Evolutionary conservation across 2,888 invertebrate species (phyloP).

Genomic region (Troglohyphantes excavatus): DNA sequence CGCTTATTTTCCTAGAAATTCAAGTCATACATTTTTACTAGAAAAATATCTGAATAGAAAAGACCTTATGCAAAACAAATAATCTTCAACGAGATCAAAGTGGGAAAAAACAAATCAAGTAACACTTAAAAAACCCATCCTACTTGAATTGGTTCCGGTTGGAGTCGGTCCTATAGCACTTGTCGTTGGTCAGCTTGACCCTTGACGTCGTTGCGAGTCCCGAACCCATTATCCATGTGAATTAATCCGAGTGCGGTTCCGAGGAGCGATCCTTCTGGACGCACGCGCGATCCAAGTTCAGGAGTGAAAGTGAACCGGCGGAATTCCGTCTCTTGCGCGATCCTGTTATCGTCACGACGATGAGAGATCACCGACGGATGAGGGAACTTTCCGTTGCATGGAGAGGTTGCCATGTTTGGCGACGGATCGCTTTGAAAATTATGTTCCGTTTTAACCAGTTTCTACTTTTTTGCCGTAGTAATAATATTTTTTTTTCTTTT

Average conservation of each 20-base stretch:
- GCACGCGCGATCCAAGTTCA: neutral
- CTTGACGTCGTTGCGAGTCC: slow-evolving; percentile 62
- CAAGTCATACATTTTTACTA: too few species aligned
- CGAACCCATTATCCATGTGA: slow-evolving; percentile 63
- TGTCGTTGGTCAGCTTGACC: slow-evolving; percentile 60
- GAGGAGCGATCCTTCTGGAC: neutral
- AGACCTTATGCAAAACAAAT: too few species aligned
- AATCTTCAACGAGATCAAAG: too few species aligned
- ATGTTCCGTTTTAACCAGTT: neutral
- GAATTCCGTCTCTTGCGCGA: neutral
- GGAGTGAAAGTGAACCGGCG: slow-evolving; percentile 13
- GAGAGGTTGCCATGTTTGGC: slow-evolving; percentile 45
- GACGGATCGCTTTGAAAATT: neutral
- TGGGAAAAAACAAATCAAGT: too few species aligned
- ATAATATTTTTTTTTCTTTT: too few species aligned
- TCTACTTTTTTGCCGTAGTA: neutral
- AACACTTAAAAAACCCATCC: neutral
- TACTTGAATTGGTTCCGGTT: slow-evolving; percentile 71
- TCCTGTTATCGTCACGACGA: slow-evolving; percentile 14
- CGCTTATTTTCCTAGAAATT: too few species aligned
- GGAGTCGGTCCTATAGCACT: slow-evolving; percentile 65
- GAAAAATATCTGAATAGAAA: too few species aligned
- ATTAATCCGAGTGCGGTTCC: neutral
- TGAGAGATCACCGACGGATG: slow-evolving; percentile 32
- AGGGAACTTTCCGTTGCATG: slow-evolving; percentile 38